These are phyloP conservation scores for Leucania comma DNA, from an alignment of 2,888 invertebrate genomes.

Conservation along the genomic window DNA sequence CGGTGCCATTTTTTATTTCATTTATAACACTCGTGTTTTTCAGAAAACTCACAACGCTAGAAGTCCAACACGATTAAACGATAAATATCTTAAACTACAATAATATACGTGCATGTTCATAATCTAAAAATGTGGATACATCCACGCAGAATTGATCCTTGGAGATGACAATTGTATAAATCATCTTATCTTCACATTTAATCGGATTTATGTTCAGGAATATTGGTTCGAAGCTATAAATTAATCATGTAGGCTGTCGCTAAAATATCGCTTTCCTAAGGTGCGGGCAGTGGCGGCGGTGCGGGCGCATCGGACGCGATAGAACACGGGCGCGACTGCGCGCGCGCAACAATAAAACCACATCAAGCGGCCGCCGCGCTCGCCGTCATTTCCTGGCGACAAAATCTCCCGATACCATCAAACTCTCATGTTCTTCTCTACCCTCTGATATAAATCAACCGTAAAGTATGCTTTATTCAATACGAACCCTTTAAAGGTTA, in stretches of 20 bases:
- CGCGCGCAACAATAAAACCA: conserved; percentile 82
- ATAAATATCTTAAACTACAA: conserved; percentile 45
- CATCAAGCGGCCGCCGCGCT: conserved; percentile 66
- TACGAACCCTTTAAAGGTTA: conserved; percentile 79
- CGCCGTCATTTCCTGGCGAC: conserved; percentile 88
- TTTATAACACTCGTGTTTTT: conserved; percentile 33
- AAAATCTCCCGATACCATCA: conserved; percentile 88
- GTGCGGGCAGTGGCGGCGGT: conserved; percentile 76
- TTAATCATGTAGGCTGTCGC: conserved; percentile 90
- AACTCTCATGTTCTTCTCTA: conserved; percentile 79
- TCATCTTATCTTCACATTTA: conserved; percentile 87
- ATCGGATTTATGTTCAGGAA: conserved; percentile 85
- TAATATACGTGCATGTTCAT: conserved; percentile 39
- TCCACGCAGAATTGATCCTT: conserved; percentile 69
- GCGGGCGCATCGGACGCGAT: conserved; percentile 81
- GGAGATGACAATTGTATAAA: conserved; percentile 80
- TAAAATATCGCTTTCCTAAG: conserved; percentile 87
- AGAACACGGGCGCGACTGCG: conserved; percentile 79
- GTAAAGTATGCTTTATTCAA: conserved; percentile 72
- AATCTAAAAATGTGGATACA: conserved; percentile 58
- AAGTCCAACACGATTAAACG: conserved; percentile 39
- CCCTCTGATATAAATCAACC: conserved; percentile 84
- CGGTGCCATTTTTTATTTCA: conserved; percentile 61
- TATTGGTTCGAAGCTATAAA: conserved; percentile 87
- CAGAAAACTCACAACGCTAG: conserved; percentile 34